Base-by-base conservation (phyloP, 2,888 invertebrate genomes). In the Dryomyza anilis region DNA sequence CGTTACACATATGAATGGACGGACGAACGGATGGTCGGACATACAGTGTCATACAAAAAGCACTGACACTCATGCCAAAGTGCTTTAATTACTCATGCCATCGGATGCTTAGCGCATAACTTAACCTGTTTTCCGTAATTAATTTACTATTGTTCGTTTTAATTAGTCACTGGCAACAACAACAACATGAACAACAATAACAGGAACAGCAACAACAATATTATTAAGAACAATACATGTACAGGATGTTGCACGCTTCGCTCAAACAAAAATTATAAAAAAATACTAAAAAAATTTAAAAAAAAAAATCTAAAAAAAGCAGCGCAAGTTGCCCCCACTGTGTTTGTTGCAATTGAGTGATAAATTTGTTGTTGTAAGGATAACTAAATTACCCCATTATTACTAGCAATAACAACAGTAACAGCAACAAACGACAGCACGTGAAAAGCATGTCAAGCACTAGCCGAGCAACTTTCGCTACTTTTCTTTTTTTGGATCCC, bases 51-150 rank as follows among this genome's bases (percentile, higher is more conserved):
- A n/a, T n/a, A n/a, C n/a, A n/a, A n/a, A n/a, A n/a, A n/a, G n/a
- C n/a, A 25, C 29, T 27, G 27, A 27, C 25, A 16, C 39, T 14
- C 39, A 12, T 71, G 70, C 68, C 68, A 69, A 72, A 71, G 72
- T 70, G 69, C n/a, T 71, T 74, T 74, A 73, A 73, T 73, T 73
- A 73, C 72, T 71, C 73, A 68, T 70, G 53, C 71, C 72, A 73
- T 73, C 71, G 61, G 73, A 73, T 72, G 73, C 73, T 74, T 72
- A 72, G 80, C 75, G 73, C 78, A 77, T 77, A 80, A 80, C 78
- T 79, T 80, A 80, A 79, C 78, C 79, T 78, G 79, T 78, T 80
- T 80, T 78, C n/a, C 76, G 80, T 79, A 80, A 80, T 80, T 80
- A 79, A 80, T 80, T 80, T 80, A 72, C 76, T 76, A 80, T 80